phyloP scores from a whole-genome alignment of 2,797 vertebrate genomes.

The Gymnoscopelus braueri region DNA sequence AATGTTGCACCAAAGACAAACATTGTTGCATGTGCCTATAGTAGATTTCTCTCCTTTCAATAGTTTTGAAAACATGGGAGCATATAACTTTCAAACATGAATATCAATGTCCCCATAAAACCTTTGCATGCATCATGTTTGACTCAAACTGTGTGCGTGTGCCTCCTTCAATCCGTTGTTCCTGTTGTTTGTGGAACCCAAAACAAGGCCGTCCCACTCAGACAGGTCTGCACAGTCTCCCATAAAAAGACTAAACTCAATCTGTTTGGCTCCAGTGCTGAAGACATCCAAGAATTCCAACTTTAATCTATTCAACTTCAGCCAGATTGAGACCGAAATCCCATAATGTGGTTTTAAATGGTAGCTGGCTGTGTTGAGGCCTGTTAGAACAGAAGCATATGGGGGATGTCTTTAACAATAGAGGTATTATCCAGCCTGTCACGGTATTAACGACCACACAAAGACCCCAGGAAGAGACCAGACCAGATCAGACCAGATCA shows the following conservation, averaged over 20 bases:
- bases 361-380: slow-evolving; percentile 43
- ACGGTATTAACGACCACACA: slow-evolving; percentile 71
- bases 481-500: slow-evolving; percentile 66
- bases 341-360: slow-evolving; percentile 57
- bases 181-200: neutral
- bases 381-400: slow-evolving; percentile 24
- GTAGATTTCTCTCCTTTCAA: neutral
- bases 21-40: neutral
- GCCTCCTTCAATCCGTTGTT: neutral
- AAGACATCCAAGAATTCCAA: slow-evolving; percentile 13
- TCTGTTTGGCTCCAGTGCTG: slow-evolving; percentile 14
- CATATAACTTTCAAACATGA: too few species aligned
- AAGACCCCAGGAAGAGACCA: slow-evolving; percentile 75
- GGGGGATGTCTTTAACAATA: slow-evolving; percentile 65
- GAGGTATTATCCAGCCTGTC: slow-evolving; percentile 75
- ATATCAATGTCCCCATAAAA: too few species aligned
- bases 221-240: slow-evolving; percentile 1
- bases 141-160: neutral
- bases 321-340: slow-evolving; percentile 19
- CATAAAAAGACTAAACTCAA: neutral
- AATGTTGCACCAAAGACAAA: neutral
- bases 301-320: slow-evolving; percentile 26
- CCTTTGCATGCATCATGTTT: neutral
- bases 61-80: slow-evolving; percentile 1
- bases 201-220: neutral